Evolutionary conservation across 92 coral and sea anemone species (phyloP).

Genomic region (Phenganax stokvisi): DNA sequence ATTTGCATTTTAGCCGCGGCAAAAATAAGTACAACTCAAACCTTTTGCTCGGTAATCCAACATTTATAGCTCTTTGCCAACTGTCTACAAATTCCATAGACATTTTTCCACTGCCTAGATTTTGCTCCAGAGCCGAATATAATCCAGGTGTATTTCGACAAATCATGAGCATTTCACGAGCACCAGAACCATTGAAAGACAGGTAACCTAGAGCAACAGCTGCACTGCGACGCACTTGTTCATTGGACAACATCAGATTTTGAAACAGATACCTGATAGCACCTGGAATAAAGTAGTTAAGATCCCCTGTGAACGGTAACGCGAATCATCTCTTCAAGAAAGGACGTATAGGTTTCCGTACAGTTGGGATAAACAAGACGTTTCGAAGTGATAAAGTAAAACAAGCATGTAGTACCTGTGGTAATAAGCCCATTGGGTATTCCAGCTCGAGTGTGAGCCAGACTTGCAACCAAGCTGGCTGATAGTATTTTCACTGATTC

Average conservation of each 20-base stretch:
- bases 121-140: constrained; percentile 61
- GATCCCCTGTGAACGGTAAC: too few species aligned
- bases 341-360: too few species aligned
- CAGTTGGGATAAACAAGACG: too few species aligned
- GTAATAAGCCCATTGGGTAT: constrained; percentile 91
- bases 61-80: constrained; percentile 76
- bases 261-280: constrained; percentile 71
- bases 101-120: constrained; percentile 86
- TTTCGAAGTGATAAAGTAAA: background rate
- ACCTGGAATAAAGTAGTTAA: constrained; percentile 42
- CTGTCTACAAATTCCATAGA: constrained; percentile 91
- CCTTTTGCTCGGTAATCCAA: constrained; percentile 94
- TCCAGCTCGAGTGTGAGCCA: constrained; percentile 95
- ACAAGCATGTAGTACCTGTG: constrained; percentile 89
- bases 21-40: constrained; percentile 10
- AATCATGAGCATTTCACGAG: constrained; percentile 83
- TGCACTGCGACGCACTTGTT: constrained; percentile 89
- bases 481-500: constrained; percentile 72
- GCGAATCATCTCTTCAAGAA: too few species aligned
- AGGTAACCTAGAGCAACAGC: constrained; percentile 97
- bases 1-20: background rate
- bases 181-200: constrained; percentile 87
- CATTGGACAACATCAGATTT: constrained; percentile 70
- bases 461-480: constrained; percentile 95
- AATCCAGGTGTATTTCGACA: constrained; percentile 96